Conservation (phyloP, 2,113 vertebrate genomes). For the Philantomba maxwellii region DNA sequence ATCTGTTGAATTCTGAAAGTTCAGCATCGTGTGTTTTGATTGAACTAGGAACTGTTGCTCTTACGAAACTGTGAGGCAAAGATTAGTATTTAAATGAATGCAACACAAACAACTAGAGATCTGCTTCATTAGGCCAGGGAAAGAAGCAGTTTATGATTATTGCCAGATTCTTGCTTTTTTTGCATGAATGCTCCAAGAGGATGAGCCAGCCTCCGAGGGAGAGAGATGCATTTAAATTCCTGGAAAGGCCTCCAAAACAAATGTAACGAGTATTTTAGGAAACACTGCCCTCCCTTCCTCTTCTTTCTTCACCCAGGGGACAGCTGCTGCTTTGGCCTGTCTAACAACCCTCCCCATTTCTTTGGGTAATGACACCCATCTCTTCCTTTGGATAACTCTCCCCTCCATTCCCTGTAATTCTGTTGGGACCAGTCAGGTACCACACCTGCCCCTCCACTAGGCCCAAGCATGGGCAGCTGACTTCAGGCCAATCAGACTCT, state of each 20-base stretch:
- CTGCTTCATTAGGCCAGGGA: not conserved
- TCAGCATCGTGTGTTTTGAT: constrained; percentile 4
- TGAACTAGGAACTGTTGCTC: not conserved
- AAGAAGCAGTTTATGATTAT: not conserved
- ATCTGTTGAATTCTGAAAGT: not conserved
- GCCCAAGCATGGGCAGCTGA: not conserved
- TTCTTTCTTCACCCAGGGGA: not conserved
- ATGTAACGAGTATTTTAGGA: not conserved
- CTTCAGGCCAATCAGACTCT: not conserved
- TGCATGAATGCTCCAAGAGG: not conserved
- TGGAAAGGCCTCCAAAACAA: not conserved
- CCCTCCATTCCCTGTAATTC: not conserved
- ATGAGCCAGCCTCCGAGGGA: not conserved
- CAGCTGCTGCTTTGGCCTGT: not conserved
- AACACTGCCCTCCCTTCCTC: not conserved
- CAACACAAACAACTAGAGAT: not conserved
- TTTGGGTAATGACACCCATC: not conserved
- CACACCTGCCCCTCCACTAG: not conserved
- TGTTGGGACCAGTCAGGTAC: not conserved
- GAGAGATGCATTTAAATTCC: not conserved
- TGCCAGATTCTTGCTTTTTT: constrained; percentile 16
- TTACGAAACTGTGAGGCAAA: constrained; percentile 8
- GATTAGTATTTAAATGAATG: constrained; percentile 44
- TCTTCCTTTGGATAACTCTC: not conserved
- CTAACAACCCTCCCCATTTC: not conserved